Evolutionary conservation across 1,140 invertebrate genomes (phyloP), one percentile per base, ranked within the genome.

Genomic region (Saccostrea cuccullata): DNA sequence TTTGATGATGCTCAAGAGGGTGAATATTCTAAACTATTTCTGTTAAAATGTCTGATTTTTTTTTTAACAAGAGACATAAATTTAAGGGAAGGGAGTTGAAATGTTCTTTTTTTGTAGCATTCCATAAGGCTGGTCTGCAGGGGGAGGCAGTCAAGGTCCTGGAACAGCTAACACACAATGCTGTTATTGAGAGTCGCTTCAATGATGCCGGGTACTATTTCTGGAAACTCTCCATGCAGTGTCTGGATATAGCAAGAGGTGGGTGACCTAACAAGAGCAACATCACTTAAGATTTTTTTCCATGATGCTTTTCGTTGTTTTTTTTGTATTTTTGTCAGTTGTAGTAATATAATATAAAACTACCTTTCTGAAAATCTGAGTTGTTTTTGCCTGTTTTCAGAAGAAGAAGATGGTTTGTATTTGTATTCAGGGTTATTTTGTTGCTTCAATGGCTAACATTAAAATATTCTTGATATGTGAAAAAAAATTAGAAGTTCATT

Each of bases 1-100:
- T 99, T 99, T 95, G 97, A 99, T 87, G 98, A 99, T 93, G 98
- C 98, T 1, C 98, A 99, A 95, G 97, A 98, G 97, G 97, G 97
- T 64, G 58, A 6, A n/a, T 64, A 64, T 20, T 64, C 58, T 20
- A 64, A 20, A 5, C 20, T 20, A 20, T 15, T 17, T 2, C 1
- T n/a, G 17, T 64, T 2, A 64, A 20, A 64, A 82, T 30, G 36
- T 82, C n/a, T n/a, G n/a, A 36, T 8, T 8, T 23, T 82, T 30
- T 30, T 36, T 36, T 36, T n/a, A 47, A 30, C 73, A 82, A 17
- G 8, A 36, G 0, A 8, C 40, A 17, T 47, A 6, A 9, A 47
- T 26, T 82, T 36, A 23, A 26, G 5, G 58, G 8, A n/a, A 64
- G 58, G 58, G n/a, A n/a, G 17, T 64, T 20, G 17, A 0, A 6